Base-by-base conservation (phyloP, 2,113 vertebrate genomes). In the Caranx melampygus region DNA sequence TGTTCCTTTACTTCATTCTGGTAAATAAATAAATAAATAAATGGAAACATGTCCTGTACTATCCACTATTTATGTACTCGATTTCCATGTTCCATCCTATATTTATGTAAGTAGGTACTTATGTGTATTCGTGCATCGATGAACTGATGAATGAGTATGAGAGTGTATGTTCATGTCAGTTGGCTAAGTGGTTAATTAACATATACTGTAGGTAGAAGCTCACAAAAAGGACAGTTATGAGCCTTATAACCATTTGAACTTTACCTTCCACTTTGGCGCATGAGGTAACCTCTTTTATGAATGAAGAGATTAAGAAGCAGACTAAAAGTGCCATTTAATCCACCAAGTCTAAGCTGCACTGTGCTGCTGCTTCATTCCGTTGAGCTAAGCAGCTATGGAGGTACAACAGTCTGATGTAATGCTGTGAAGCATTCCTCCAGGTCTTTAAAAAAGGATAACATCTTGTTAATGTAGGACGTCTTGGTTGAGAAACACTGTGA, bases 311-410 rank as follows among this genome's bases (percentile, higher is more conserved):
- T 78, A 82, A 64, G 71, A 75, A 87, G 73, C 34, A 67, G 55
- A 73, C 45, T 63, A 67, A 86, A 83, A 77, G 76, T 81, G 75
- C 52, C 59, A 65, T 72, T 83, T 86, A 84, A 87, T 86, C 81
- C 75, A 62, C 47, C 34, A 64, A 47, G 44, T 64, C 40, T 69
- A 80, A 87, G 9, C 69, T 62, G 57, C 49, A 54, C 66, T 67
- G 75, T 79, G 75, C 66, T 2, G 15, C 18, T 74, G 44, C 42
- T 72, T 86, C 66, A 81, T 79, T 82, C 71, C 7, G n/a, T 62
- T 58, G 45, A 79, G 78, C 71, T 86, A 72, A 90, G 81, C 78
- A 90, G 83, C 72, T 79, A 59, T 70, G 45, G 64, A 70, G 33
- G 60, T 61, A 78, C 79, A 79, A 82, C 40, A 62, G 72, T 51